Evolutionary conservation across 2,888 invertebrate genomes (phyloP).

Genomic region (Steromphala cineraria): DNA sequence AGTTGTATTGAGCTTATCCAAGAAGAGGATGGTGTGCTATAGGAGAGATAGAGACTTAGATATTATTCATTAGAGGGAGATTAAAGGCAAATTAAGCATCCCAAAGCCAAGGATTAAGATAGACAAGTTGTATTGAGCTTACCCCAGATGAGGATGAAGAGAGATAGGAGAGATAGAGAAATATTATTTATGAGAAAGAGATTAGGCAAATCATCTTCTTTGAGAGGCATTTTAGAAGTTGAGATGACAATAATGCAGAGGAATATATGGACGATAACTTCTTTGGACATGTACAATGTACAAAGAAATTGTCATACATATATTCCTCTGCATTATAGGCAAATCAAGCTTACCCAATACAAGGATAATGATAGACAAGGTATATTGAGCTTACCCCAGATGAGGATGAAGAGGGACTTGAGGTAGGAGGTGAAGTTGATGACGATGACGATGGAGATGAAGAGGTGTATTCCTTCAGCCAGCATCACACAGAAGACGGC

Average conservation of each 20-base stretch:
- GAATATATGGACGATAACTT: too few species aligned
- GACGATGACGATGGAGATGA: constrained; percentile 67
- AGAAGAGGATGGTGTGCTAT: constrained; percentile 53
- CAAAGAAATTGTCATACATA: too few species aligned
- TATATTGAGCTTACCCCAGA: constrained; percentile 61
- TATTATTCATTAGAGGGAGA: neutral
- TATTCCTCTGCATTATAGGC: too few species aligned
- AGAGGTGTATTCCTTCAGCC: constrained; percentile 68
- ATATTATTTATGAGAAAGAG: neutral
- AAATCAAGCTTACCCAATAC: neutral
- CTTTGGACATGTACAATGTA: too few species aligned
- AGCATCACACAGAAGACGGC: constrained; percentile 71
- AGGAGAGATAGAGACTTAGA: constrained; percentile 15
- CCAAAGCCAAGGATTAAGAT: neutral
- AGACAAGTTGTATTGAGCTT: constrained; percentile 26
- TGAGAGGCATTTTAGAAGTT: too few species aligned
- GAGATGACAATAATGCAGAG: too few species aligned
- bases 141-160: constrained; percentile 64
- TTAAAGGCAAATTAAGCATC: too few species aligned
- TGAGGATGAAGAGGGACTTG: constrained; percentile 46
- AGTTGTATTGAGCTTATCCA: constrained; percentile 54
- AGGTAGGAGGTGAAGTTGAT: constrained; percentile 59
- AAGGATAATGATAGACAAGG: too few species aligned
- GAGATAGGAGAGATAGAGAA: constrained; percentile 30
- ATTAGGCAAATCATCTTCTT: too few species aligned